Evolutionary conservation across 2,888 invertebrate genomes (phyloP).

Genomic region (Dorcus hopei): DNA sequence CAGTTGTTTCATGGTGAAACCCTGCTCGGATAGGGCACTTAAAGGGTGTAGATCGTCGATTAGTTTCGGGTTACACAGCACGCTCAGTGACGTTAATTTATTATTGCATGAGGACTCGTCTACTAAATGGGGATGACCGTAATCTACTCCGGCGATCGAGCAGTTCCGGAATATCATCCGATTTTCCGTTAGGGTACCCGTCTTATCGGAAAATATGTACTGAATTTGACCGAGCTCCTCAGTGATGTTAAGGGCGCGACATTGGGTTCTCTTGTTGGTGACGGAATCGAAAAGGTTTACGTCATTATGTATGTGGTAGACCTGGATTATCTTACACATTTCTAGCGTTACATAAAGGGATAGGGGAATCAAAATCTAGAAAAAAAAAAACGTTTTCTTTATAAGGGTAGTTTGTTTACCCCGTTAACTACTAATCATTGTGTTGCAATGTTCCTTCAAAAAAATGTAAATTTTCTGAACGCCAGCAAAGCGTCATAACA

Average conservation of each 20-base stretch:
- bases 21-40: conserved; percentile 35
- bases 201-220: conserved; percentile 96
- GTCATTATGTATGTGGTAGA: conserved; percentile 92
- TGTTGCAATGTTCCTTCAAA: background rate
- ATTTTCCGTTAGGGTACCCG: conserved; percentile 96
- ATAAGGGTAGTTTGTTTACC: background rate
- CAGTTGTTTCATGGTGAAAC: conserved; percentile 35
- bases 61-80: conserved; percentile 54
- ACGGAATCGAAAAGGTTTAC: conserved; percentile 80
- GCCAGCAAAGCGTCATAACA: too few relatives aligned
- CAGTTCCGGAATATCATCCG: conserved; percentile 95
- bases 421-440: background rate
- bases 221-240: conserved; percentile 95
- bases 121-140: conserved; percentile 76
- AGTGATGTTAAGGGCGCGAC: conserved; percentile 92
- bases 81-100: conserved; percentile 49
- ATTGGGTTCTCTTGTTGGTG: conserved; percentile 80
- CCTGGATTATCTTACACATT: conserved; percentile 92
- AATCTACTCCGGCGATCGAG: conserved; percentile 85
- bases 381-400: conserved; percentile 23
- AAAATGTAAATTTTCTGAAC: too few relatives aligned
- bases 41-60: conserved; percentile 51
- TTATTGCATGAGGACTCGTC: conserved; percentile 54
- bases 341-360: conserved; percentile 96
- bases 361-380: conserved; percentile 90